phyloP scores from a whole-genome alignment of 1,140 invertebrate genomes.

The Dreissena rostriformis region DNA sequence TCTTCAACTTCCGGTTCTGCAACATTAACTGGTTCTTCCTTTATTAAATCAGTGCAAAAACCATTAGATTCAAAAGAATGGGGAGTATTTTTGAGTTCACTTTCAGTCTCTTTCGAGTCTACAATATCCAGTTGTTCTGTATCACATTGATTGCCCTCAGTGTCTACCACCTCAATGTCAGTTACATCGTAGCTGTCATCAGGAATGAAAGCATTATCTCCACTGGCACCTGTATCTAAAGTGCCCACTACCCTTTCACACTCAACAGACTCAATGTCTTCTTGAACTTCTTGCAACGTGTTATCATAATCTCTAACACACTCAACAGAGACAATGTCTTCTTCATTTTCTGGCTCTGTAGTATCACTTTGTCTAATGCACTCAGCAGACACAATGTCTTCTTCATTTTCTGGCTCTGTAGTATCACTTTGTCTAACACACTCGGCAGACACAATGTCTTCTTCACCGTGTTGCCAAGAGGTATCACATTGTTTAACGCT shows the following conservation, averaged over 20 bases:
- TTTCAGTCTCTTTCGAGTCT: not conserved
- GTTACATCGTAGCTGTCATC: no score
- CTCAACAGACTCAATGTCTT: not conserved
- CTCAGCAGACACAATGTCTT: no score
- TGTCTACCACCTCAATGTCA: no score
- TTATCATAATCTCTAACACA: not conserved
- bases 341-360: not conserved
- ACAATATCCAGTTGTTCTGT: no score
- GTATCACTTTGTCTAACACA: not conserved
- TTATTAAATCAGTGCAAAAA: no score
- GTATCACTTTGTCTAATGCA: not conserved
- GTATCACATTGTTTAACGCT: conserved; percentile 3
- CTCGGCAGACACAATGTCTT: not conserved
- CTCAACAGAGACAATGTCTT: not conserved
- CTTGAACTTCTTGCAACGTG: not conserved
- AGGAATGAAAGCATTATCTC: no score
- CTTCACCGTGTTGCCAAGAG: not conserved
- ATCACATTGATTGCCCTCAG: no score
- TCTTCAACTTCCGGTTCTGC: no score
- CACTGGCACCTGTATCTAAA: no score
- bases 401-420: no score
- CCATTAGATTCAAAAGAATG: no score
- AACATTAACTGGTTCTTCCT: no score
- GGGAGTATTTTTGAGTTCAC: not conserved
- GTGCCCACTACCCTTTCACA: not conserved